Conservation (phyloP, 2,113 vertebrate species). For the Chitala chitala region DNA sequence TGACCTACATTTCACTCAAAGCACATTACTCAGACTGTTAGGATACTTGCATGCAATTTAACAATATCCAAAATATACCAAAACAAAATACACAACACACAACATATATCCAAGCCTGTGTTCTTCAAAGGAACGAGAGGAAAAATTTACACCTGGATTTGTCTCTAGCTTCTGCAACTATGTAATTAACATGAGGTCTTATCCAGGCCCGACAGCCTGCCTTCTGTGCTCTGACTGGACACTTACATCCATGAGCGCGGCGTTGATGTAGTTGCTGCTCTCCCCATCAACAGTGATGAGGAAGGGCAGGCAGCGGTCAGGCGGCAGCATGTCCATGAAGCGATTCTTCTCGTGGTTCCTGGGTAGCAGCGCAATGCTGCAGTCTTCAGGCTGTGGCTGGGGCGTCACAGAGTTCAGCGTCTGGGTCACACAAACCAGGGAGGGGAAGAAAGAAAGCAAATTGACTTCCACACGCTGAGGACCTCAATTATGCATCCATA, state of each 20-base stretch:
- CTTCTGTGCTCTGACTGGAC: slow-evolving; percentile 31
- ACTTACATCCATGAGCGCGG: slow-evolving; percentile 98
- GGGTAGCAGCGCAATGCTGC: slow-evolving; percentile 96
- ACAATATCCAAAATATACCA: slow-evolving; percentile 19
- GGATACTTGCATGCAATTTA: slow-evolving; percentile 3
- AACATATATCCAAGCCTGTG: not conserved
- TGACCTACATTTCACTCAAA: not conserved
- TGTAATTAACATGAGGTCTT: not conserved
- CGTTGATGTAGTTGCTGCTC: slow-evolving; percentile 99
- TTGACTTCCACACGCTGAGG: not conserved
- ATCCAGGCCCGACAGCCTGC: not conserved
- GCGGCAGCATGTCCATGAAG: slow-evolving; percentile 97
- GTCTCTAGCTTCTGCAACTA: slow-evolving; percentile 66
- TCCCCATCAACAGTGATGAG: slow-evolving; percentile 98
- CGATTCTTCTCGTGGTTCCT: slow-evolving; percentile 99
- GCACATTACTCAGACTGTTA: not conserved
- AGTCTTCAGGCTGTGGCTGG: slow-evolving; percentile 94
- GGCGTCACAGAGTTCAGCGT: slow-evolving; percentile 98
- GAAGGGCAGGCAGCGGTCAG: slow-evolving; percentile 97
- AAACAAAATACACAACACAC: not conserved
- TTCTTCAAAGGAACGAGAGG: slow-evolving; percentile 21
- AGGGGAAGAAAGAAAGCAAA: not conserved
- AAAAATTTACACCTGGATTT: slow-evolving; percentile 65
- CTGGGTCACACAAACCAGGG: slow-evolving; percentile 49
- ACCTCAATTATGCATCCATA: not conserved